Conservation (phyloP, 2,888 invertebrate genomes). For the Eumerus sabulonum region DNA sequence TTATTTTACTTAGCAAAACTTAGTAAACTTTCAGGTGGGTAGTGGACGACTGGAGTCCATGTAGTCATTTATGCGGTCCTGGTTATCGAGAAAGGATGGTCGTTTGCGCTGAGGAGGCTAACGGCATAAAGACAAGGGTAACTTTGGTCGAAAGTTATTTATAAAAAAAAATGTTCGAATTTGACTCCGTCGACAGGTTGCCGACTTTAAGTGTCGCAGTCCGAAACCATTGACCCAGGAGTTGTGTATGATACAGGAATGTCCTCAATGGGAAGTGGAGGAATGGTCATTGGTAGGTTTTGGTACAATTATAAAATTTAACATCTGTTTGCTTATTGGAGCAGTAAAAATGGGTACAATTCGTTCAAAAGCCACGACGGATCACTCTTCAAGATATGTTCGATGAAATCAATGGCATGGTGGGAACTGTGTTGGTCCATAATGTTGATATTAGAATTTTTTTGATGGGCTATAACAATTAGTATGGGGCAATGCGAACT, state of each 20-base stretch:
- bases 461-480: no score
- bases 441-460: no score
- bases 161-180: no score
- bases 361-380: no score
- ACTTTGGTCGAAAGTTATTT: slow-evolving; percentile 73
- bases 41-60: slow-evolving; percentile 92
- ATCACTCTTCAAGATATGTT: no score
- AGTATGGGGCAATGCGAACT: no score
- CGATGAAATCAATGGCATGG: no score
- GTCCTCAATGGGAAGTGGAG: slow-evolving; percentile 92
- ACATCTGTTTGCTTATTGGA: no score
- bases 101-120: slow-evolving; percentile 90
- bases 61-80: slow-evolving; percentile 92
- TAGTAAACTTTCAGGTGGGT: slow-evolving; percentile 92
- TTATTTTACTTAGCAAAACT: slow-evolving; percentile 24
- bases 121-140: slow-evolving; percentile 88
- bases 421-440: no score
- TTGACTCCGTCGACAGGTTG: no score
- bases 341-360: no score
- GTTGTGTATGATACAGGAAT: slow-evolving; percentile 90
- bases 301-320: no score
- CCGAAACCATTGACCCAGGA: slow-evolving; percentile 90
- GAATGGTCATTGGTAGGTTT: slow-evolving; percentile 94
- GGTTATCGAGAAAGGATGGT: slow-evolving; percentile 90
- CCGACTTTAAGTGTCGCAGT: slow-evolving; percentile 87